These are phyloP conservation scores for Lycia hirtaria DNA, from an alignment of 2,888 invertebrate species.

Conservation along the genomic window DNA sequence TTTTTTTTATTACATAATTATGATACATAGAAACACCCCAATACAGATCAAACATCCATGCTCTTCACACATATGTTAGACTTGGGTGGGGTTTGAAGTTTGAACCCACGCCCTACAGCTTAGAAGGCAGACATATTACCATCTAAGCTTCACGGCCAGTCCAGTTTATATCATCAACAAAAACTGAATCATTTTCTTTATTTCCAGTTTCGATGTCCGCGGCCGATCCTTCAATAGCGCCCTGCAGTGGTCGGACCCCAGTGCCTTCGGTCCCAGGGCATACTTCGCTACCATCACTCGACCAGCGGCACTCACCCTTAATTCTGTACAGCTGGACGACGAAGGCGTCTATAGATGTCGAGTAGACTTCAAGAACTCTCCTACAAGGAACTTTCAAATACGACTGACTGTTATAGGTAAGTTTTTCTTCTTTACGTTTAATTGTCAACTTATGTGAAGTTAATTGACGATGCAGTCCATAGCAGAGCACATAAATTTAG, in stretches of 20 bases:
- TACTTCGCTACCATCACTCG: constrained; percentile 93
- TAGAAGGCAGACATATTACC: too few relatives aligned
- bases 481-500: too few relatives aligned
- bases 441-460: too few relatives aligned
- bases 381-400: constrained; percentile 94
- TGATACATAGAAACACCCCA: too few relatives aligned
- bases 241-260: constrained; percentile 92
- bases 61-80: too few relatives aligned
- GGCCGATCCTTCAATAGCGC: constrained; percentile 93
- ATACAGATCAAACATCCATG: too few relatives aligned
- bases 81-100: too few relatives aligned
- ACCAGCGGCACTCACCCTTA: constrained; percentile 92
- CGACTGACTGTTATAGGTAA: constrained; percentile 96
- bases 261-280: constrained; percentile 93
- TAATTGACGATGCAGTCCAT: too few relatives aligned
- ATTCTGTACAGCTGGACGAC: constrained; percentile 93
- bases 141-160: too few relatives aligned
- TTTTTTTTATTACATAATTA: too few relatives aligned
- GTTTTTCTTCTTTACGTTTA: too few relatives aligned
- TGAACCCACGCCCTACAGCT: too few relatives aligned
- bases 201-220: constrained; percentile 93
- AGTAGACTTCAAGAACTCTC: constrained; percentile 95
- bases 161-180: background rate
- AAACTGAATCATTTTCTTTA: constrained; percentile 32
- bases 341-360: constrained; percentile 95